Evolutionary conservation across 2,113 vertebrate genomes (phyloP), one percentile per base, ranked within the genome.

Genomic region (Bubo blakistoni): DNA sequence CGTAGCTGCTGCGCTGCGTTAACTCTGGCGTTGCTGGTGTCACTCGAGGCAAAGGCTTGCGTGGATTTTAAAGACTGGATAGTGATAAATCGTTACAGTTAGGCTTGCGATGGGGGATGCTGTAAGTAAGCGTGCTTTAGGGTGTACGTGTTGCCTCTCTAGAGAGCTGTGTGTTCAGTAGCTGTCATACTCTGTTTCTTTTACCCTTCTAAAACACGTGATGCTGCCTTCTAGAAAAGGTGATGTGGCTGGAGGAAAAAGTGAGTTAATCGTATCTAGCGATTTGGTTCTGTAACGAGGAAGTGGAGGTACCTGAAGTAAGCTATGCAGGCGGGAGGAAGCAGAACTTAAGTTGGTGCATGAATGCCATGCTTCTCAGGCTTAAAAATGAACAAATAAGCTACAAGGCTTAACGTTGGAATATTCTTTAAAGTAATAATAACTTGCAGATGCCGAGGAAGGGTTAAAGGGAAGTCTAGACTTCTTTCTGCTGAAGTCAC

Each of bases 251-350:
- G 87, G 52, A 30, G 4, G 49, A 21, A 13, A 54, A 12, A 5
- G 17, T 2, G 62, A 29, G 7, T 59, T 47, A 0, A 32, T 25
- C 29, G 51, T 24, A 4, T 4, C 20, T 13, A 24, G 14, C 0
- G 2, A 18, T 32, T 51, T 57, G 14, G 17, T 16, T 32, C 79
- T 0, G 0, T 15, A 2, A 2, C 0, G 70, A 1, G 36, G 61
- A 16, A 30, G 7, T 3, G 1, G 27, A 47, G 34, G 19, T 10
- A 1, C 19, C 38, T 4, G 44, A 5, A 32, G 11, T 7, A 19
- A 67, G 22, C 25, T 4, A 2, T 4, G 14, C 22, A 16, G 51
- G 32, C 18, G 13, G 32, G 34, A 14, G 29, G 34, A 15, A 9
- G 46, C 86, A 26, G 5, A 22, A 3, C 20, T 21, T 18, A 4